Percentiles rank a stretch among this genome's conserved stretches.
These are phyloP conservation scores for Listronotus bonariensis DNA, from an alignment of 1,140 invertebrate genomes.

Conservation along the genomic window DNA sequence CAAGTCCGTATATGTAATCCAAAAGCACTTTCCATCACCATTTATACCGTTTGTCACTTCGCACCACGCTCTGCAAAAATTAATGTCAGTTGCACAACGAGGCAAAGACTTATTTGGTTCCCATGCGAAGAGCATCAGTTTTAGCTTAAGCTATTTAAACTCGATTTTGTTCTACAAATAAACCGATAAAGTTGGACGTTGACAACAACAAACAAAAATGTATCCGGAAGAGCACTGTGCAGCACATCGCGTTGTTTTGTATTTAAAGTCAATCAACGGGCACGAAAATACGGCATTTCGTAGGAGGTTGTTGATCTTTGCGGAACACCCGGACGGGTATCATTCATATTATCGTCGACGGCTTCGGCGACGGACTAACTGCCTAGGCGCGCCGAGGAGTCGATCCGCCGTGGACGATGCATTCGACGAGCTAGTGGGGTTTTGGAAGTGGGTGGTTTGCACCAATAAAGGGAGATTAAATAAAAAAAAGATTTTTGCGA, in stretches of 20 bases:
- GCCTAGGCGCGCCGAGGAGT: conserved; percentile 7
- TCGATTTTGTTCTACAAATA: conserved; percentile 14
- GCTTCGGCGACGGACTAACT: conserved; percentile 19
- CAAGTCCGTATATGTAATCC: conserved; percentile 28
- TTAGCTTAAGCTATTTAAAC: conserved; percentile 6
- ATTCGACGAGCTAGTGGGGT: conserved; percentile 6
- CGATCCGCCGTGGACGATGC: conserved; percentile 6
- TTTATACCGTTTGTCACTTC: conserved; percentile 15
- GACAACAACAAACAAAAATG: conserved; percentile 3
- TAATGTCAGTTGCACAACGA: conserved; percentile 23
- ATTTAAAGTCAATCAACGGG: background rate
- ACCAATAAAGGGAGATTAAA: background rate
- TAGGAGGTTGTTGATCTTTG: conserved; percentile 25
- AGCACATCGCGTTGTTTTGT: background rate
- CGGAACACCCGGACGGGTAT: background rate
- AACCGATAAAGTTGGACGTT: background rate
- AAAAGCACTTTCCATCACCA: conserved; percentile 30
- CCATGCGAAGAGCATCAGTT: conserved; percentile 7
- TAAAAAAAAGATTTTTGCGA: background rate
- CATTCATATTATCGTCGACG: background rate
- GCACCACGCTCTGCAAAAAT: background rate
- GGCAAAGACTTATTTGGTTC: conserved; percentile 8
- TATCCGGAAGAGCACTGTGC: background rate
- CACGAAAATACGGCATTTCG: conserved; percentile 2
- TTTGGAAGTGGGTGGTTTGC: conserved; percentile 8